Base-by-base conservation (phyloP, 2,113 vertebrate genomes). In the Cyanocitta stelleri region DNA sequence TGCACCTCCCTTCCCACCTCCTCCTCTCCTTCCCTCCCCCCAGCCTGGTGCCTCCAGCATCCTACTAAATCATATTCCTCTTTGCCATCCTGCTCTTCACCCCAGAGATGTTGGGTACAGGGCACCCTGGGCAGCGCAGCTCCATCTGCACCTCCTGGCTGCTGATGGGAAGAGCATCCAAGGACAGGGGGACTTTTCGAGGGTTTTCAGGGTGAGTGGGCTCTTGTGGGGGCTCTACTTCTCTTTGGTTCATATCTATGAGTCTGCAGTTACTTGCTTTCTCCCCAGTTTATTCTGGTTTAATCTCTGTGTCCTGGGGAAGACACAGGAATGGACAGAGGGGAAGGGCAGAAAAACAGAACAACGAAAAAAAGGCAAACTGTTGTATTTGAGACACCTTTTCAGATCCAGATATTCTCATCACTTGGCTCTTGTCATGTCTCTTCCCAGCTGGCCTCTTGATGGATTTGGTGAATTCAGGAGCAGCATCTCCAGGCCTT, bases 21-120 rank as follows among this genome's bases (percentile, higher is more conserved):
- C 11, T 72, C 20, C 41, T 46, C 41, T 79, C 19, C 59, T 73
- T 48, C 39, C 19, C 33, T 79, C 41, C 24, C 61, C 30, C 32
- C 7, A 30, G 3, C 49, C 67, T 79, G 62, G 16, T 21, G 26
- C 20, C 49, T 76, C n/a, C 72, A 80, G 10, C 18, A 69, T 9
- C 37, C 21, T 39, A 4, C 32, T 62, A 11, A 32, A 22, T 7
- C 1, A 0, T 29, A 30, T 17, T 29, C 23, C 30, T 68, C 44
- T 66, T 52, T 76, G 35, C 19, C 63, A 73, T 27, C 6, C 49
- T 72, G 59, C 14, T 54, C 27, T 43, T 83, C 58, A 39, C 3
- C 24, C 24, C 33, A 6, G 4, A 68, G 30, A 2, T 41, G 19
- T 3, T 72, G 54, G 39, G 37, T 22, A 9, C 4, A 15, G 75